Base-by-base conservation (phyloP, 2,888 invertebrate genomes). In the Horisme vitalbata region DNA sequence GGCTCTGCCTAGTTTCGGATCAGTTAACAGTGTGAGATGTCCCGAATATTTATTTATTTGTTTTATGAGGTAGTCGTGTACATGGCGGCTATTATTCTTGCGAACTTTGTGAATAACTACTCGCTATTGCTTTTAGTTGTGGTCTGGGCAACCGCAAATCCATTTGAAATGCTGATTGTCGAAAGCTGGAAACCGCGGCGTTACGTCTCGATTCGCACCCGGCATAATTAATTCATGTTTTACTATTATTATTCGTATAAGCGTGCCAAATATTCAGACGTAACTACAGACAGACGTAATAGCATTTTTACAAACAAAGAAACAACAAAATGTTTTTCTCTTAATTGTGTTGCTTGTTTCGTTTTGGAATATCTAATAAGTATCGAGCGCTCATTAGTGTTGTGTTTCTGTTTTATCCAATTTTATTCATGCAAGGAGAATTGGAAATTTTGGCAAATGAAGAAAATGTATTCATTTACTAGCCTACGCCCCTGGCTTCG, bases 141-240 rank as follows among this genome's bases (percentile, higher is more conserved):
- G 62, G 68, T 63, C 55, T 51, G 44, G 43, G 39, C 44, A n/a
- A 37, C 62, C 60, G 41, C 58, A 59, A 63, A 65, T 57, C 57
- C 59, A 66, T 64, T 63, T 63, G 61, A 61, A 62, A 68, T 66
- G 62, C 57, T 63, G 66, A 63, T 64, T 57, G 55, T 51, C 48
- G 54, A 57, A 58, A 55, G 48, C 41, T 34, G 41, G 32, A 37
- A 52, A 52, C 59, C 57, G 34, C 54, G 32, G 38, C 41, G 31
- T 31, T 48, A 41, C 56, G 52, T 60, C 57, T 57, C 48, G 24
- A 35, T 53, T 56, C 56, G 45, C 59, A 41, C 47, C 47, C 52
- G 34, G 23, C 23, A 54, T 57, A 58, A 56, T 60, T 60, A 59
- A 60, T 62, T 48, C 37, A 48, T 48, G 48, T 34, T 43, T 37